Base-by-base conservation (phyloP, 2,113 vertebrate species). In the Cottus gobio region DNA sequence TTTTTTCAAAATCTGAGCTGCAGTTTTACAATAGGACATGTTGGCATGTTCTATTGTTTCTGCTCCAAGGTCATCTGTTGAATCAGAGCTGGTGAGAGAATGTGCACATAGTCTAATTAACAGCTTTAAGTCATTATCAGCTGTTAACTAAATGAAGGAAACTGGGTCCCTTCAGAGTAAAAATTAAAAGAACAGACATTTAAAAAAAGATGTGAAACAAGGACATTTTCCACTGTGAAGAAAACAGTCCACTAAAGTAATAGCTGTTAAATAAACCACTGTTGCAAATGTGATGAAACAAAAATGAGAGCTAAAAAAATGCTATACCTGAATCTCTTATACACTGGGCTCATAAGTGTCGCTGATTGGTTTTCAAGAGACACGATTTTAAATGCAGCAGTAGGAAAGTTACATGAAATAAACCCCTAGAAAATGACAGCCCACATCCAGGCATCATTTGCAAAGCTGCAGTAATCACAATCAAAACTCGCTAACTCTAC, bases 71-170 rank as follows among this genome's bases (percentile, higher is more conserved):
- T 87, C 26, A 84, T 34, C 71, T 64, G 80, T 78, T 85, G 84
- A 88, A 84, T 82, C 63, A 79, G 76, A 78, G 71, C 61, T 62
- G 37, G 22, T 63, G 75, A 79, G 80, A 71, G 66, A 88, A 90
- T 80, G 69, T 54, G 18, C 56, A 88, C 80, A 88, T 70, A 84
- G 68, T 85, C 80, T 89, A 78, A 89, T 91, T 88, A 89, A 65
- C 34, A 71, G 78, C 76, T 80, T 90, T 80, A 82, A 86, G 83
- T 83, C 79, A 67, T 80, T 82, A 20, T 86, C 60, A 76, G 75
- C 73, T 80, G 12, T 68, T 74, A 68, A 68, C 36, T 73, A 37
- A 36, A 70, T 68, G 24, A 70, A 62, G 28, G 70, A 31, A 81
- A 62, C 24, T 15, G 15, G 71, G 50, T 78, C 60, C 46, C 18